phyloP scores from a whole-genome alignment of 1,140 invertebrate species.

The Drosophila ironensis region DNA sequence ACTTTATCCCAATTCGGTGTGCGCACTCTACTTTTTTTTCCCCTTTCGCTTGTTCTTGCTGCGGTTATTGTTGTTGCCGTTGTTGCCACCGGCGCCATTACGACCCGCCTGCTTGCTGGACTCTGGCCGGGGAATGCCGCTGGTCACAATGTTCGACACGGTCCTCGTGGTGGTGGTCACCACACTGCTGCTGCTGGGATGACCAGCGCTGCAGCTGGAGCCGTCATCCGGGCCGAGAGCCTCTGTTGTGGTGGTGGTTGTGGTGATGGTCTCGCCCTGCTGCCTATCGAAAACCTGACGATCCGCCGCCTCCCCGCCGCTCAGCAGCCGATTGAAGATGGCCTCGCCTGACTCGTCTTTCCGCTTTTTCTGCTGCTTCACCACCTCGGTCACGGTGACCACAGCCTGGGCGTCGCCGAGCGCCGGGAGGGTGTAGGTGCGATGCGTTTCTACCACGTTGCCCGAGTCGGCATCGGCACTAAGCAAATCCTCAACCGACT shows the following conservation, averaged over 20 bases:
- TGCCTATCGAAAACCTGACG: conserved; percentile 74
- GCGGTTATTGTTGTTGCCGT: conserved; percentile 30
- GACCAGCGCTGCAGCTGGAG: too few species aligned
- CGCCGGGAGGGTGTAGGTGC: conserved; percentile 43
- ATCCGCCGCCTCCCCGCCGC: conserved; percentile 45
- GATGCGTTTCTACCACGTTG: conserved; percentile 53
- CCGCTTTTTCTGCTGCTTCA: conserved; percentile 48
- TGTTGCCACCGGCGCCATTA: conserved; percentile 15
- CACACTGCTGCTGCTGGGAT: conserved; percentile 63
- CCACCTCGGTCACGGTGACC: conserved; percentile 67
- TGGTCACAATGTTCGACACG: conserved; percentile 73
- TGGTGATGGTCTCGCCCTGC: conserved; percentile 73
- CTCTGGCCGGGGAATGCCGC: conserved; percentile 66
- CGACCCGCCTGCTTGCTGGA: conserved; percentile 38
- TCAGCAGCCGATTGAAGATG: conserved; percentile 67
- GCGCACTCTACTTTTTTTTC: conserved; percentile 59
- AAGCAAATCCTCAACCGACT: conserved; percentile 75
- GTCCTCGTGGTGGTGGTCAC: conserved; percentile 75
- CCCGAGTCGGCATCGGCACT: conserved; percentile 41
- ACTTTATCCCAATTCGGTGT: background rate
- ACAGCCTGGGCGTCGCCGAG: conserved; percentile 47
- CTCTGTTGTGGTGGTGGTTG: conserved; percentile 73
- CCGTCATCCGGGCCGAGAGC: conserved; percentile 30
- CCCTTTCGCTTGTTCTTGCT: conserved; percentile 72
- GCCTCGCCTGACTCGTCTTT: conserved; percentile 60